Conservation (phyloP, 2,888 invertebrate species). For the Smittia sp. region DNA sequence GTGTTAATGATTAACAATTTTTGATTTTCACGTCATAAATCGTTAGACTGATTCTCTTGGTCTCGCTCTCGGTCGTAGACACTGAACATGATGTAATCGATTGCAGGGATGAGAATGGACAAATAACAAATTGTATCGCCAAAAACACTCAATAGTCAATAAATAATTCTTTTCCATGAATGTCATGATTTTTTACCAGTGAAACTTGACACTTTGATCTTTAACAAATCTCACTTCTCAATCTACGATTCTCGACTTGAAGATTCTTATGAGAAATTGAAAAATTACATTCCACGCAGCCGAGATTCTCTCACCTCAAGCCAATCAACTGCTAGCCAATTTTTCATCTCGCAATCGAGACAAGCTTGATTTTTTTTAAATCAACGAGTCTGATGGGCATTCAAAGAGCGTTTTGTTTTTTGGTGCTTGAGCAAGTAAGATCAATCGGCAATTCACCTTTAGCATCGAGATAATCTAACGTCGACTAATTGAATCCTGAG, state of each 20-base stretch:
- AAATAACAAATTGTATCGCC: no score
- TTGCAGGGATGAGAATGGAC: neutral
- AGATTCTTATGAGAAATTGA: neutral
- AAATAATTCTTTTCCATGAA: no score
- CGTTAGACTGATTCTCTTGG: neutral
- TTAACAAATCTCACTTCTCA: no score
- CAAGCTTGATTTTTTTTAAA: neutral
- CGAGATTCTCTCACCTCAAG: neutral
- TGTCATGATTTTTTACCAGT: no score
- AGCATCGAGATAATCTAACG: neutral
- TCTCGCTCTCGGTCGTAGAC: neutral
- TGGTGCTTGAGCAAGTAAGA: neutral
- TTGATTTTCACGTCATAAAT: constrained; percentile 39
- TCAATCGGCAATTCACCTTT: neutral
- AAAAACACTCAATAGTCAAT: no score
- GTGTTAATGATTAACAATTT: constrained; percentile 38
- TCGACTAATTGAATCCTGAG: no score
- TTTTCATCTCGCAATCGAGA: neutral
- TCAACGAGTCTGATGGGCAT: neutral
- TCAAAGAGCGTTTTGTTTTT: neutral
- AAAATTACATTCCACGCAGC: constrained; percentile 1
- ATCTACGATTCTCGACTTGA: no score
- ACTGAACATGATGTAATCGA: constrained; percentile 1
- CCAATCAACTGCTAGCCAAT: constrained; percentile 8
- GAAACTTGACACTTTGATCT: no score